A percentile compares a stretch with the other conserved stretches of the same genome.
These are phyloP conservation scores for Siniperca obscura DNA, from an alignment of 2,797 vertebrate species.

Conservation along the genomic window DNA sequence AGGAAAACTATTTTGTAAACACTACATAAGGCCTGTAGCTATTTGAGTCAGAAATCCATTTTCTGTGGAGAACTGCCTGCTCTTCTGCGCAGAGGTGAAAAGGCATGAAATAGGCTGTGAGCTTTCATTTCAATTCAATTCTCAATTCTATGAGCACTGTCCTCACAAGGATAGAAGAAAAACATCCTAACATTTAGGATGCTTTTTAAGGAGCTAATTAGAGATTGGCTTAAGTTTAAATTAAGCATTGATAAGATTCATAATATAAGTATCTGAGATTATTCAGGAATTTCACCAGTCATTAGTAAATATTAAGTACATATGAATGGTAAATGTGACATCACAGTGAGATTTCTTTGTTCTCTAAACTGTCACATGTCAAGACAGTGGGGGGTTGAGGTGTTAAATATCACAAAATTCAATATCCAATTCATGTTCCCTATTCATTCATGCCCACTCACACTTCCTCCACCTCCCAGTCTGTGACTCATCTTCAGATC, in stretches of 20 bases:
- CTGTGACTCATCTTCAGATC: constrained; percentile 37
- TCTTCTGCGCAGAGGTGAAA: neutral
- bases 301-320: neutral
- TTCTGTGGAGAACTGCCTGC: neutral
- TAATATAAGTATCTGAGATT: neutral
- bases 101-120: constrained; percentile 3
- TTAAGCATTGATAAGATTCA: neutral
- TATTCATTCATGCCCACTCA: constrained; percentile 19
- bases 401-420: neutral
- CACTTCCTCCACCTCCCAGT: constrained; percentile 3
- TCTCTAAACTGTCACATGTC: neutral
- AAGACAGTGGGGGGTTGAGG: neutral
- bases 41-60: constrained; percentile 11
- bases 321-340: neutral
- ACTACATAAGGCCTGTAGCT: neutral
- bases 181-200: neutral
- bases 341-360: neutral
- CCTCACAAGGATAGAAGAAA: neutral
- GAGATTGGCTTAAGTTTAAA: neutral
- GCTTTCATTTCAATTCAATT: neutral
- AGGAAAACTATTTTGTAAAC: neutral
- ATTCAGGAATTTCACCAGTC: neutral
- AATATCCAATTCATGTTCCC: neutral
- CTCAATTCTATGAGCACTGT: neutral
- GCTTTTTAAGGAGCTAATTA: neutral